A percentile compares a stretch with the other conserved stretches of the same genome.
These are phyloP conservation scores for Cebidichthys violaceus DNA, from an alignment of 2,113 vertebrate genomes.

Conservation along the genomic window DNA sequence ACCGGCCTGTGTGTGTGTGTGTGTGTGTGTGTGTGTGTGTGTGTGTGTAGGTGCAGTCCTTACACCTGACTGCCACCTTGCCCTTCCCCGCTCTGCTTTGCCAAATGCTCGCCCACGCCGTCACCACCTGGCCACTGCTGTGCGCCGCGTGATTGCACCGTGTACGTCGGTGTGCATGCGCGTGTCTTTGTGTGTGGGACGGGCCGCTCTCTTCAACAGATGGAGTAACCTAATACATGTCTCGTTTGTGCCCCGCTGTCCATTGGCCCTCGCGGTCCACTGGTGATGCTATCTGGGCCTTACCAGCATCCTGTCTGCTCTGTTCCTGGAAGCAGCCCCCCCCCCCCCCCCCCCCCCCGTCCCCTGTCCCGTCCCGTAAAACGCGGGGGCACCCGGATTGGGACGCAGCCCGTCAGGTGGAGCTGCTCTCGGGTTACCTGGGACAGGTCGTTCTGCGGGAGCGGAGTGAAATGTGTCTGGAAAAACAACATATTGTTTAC, in stretches of 20 bases:
- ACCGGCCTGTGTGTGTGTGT: constrained; percentile 28
- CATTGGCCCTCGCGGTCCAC: constrained; percentile 69
- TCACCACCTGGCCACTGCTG: constrained; percentile 73
- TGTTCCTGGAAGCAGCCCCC: constrained; percentile 76
- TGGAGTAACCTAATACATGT: constrained; percentile 83
- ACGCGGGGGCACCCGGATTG: constrained; percentile 12
- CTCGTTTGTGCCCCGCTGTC: constrained; percentile 76
- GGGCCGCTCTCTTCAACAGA: constrained; percentile 69
- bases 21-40: constrained; percentile 34
- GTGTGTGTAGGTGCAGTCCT: constrained; percentile 42
- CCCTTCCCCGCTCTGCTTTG: constrained; percentile 35
- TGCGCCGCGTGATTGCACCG: constrained; percentile 48
- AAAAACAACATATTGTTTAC: constrained; percentile 62
- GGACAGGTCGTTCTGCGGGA: constrained; percentile 31
- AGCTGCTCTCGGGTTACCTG: constrained; percentile 66
- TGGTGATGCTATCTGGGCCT: constrained; percentile 79
- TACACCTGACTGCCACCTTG: constrained; percentile 70
- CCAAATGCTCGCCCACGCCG: constrained; percentile 72
- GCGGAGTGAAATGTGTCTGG: constrained; percentile 46
- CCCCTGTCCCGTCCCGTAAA: constrained; percentile 23
- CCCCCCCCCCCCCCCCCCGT: constrained; percentile 17
- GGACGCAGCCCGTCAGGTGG: constrained; percentile 47
- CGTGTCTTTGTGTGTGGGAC: constrained; percentile 39
- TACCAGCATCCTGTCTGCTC: constrained; percentile 80
- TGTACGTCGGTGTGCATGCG: constrained; percentile 20